Evolutionary conservation across 2,113 vertebrate genomes (phyloP).

Genomic region (western clawed frog (Xenopus tropicalis)): DNA sequence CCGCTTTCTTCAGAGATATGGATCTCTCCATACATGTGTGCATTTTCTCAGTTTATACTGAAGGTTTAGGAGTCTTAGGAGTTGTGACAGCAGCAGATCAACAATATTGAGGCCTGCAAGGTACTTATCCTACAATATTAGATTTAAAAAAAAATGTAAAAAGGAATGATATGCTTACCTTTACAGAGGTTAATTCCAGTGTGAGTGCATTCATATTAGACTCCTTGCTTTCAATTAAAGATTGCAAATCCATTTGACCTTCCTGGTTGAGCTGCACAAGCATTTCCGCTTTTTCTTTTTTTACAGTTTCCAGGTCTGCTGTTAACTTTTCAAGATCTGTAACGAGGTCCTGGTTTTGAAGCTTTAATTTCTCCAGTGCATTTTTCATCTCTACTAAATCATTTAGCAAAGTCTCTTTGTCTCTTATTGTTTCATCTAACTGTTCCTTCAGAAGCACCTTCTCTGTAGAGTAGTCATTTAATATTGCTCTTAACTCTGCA

Average conservation of each 20-base stretch:
- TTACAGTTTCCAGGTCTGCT: slow-evolving; percentile 61
- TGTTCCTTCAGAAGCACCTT: slow-evolving; percentile 66
- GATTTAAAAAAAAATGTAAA: too few relatives aligned
- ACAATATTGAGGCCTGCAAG: too few relatives aligned
- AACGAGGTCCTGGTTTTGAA: slow-evolving; percentile 75
- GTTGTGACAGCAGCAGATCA: too few relatives aligned
- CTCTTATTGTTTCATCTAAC: slow-evolving; percentile 67
- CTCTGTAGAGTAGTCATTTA: slow-evolving; percentile 72
- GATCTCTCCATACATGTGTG: too few relatives aligned
- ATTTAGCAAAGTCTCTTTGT: slow-evolving; percentile 70
- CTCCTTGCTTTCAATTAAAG: slow-evolving; percentile 75
- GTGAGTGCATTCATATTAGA: slow-evolving; percentile 67
- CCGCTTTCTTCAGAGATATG: too few relatives aligned
- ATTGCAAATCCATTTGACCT: slow-evolving; percentile 61
- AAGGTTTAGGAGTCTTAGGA: too few relatives aligned
- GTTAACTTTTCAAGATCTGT: slow-evolving; percentile 58
- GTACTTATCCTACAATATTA: too few relatives aligned
- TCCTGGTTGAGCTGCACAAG: slow-evolving; percentile 45
- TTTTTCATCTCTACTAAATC: slow-evolving; percentile 76
- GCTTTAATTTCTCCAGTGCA: slow-evolving; percentile 66
- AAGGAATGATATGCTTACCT: slow-evolving; percentile 73
- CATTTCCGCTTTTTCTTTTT: slow-evolving; percentile 30
- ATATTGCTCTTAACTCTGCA: slow-evolving; percentile 64
- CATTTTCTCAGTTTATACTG: too few relatives aligned
- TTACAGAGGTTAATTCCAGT: slow-evolving; percentile 70